Conservation (phyloP, 2,797 vertebrate genomes). For the Pelochelys cantorii region DNA sequence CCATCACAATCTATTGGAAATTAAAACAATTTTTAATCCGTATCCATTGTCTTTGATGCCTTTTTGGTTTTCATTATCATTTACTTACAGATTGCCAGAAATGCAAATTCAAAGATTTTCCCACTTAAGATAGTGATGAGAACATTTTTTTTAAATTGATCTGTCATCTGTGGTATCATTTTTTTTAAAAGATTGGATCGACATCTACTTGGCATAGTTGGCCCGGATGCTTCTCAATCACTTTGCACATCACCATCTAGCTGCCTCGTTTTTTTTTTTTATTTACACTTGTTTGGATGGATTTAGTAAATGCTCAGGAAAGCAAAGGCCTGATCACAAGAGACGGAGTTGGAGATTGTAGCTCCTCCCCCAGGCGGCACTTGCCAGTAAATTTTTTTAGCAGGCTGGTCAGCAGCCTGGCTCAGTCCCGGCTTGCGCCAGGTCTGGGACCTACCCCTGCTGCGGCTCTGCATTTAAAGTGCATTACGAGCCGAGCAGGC, state of each 20-base stretch:
- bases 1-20: background rate
- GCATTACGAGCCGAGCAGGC: too few species aligned
- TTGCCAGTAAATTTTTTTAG: too few species aligned
- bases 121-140: background rate
- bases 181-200: background rate
- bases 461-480: too few species aligned
- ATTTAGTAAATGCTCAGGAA: background rate
- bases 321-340: background rate
- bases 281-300: background rate
- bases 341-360: background rate
- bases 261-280: background rate
- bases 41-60: background rate
- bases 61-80: background rate
- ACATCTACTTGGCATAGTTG: rapidly evolving
- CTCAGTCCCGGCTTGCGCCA: too few species aligned
- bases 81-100: background rate
- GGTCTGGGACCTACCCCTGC: too few species aligned
- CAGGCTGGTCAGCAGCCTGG: too few species aligned
- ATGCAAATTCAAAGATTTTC: background rate
- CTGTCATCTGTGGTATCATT: background rate
- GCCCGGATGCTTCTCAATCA: background rate
- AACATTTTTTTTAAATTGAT: background rate
- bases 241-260: background rate
- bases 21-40: background rate
- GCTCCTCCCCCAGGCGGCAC: background rate